Conservation (phyloP, 1,140 invertebrate species). For the Drosophila takahashii region DNA sequence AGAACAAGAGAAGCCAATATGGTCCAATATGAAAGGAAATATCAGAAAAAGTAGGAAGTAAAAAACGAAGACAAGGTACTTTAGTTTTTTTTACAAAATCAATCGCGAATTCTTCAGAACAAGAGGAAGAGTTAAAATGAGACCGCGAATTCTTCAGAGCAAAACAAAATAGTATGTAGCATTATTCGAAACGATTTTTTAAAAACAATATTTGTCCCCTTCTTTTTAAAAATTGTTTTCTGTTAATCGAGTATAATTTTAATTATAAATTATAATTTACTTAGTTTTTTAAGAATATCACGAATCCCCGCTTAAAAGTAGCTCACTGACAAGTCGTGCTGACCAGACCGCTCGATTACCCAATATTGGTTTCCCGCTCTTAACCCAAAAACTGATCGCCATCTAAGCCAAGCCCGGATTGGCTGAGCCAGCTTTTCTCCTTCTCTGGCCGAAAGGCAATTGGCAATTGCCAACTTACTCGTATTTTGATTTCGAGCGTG, state of each 20-base stretch:
- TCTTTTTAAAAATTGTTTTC: no score
- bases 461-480: slow-evolving; percentile 65
- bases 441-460: slow-evolving; percentile 32
- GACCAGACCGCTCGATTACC: not conserved
- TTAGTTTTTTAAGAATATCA: not conserved
- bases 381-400: slow-evolving; percentile 42
- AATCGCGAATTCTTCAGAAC: no score
- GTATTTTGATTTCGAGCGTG: slow-evolving; percentile 74
- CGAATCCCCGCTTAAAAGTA: not conserved
- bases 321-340: slow-evolving; percentile 10
- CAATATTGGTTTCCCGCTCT: slow-evolving; percentile 36
- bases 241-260: not conserved
- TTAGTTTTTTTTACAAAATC: no score
- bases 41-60: no score
- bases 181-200: no score
- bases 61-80: no score
- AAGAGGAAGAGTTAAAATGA: no score
- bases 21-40: no score
- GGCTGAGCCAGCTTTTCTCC: slow-evolving; percentile 12
- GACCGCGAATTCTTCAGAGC: no score
- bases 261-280: not conserved
- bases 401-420: slow-evolving; percentile 46
- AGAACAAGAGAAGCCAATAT: no score
- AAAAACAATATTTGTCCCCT: no score
- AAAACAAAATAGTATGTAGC: no score